Evolutionary conservation across 2,888 invertebrate species (phyloP).

Genomic region (Sphecodes monilicornis): DNA sequence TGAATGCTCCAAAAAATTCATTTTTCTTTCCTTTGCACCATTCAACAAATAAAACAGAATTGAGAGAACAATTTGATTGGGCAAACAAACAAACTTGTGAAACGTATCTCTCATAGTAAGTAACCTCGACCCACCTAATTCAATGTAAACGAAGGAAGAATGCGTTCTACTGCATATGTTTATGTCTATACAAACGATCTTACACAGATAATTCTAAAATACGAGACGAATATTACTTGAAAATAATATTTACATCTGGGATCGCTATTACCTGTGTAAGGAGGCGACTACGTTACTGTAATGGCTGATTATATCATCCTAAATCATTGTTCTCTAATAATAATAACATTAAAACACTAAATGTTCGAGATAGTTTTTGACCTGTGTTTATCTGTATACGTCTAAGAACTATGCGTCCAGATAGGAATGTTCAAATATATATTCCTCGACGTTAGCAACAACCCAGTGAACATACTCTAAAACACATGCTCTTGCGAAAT

Average conservation of each 20-base stretch:
- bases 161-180: conserved; percentile 17
- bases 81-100: conserved; percentile 60
- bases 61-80: background rate
- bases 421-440: conserved; percentile 30
- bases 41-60: background rate
- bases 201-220: conserved; percentile 48
- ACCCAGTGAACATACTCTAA: conserved; percentile 76
- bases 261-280: conserved; percentile 45
- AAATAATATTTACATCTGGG: background rate
- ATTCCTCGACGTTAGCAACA: conserved; percentile 63
- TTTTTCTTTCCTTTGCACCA: background rate
- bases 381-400: conserved; percentile 7
- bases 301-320: background rate
- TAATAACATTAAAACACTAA: background rate
- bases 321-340: conserved; percentile 9
- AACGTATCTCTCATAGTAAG: background rate
- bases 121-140: conserved; percentile 8
- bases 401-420: conserved; percentile 41
- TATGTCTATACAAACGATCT: conserved; percentile 29
- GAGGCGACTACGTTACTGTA: conserved; percentile 20
- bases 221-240: background rate
- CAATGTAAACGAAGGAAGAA: conserved; percentile 8
- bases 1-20: background rate
- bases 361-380: conserved; percentile 1
- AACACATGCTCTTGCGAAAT: conserved; percentile 79